Percentiles rank a stretch among this genome's conserved stretches.
Conservation (phyloP, 2,888 invertebrate genomes). For the Diaperis boleti region DNA sequence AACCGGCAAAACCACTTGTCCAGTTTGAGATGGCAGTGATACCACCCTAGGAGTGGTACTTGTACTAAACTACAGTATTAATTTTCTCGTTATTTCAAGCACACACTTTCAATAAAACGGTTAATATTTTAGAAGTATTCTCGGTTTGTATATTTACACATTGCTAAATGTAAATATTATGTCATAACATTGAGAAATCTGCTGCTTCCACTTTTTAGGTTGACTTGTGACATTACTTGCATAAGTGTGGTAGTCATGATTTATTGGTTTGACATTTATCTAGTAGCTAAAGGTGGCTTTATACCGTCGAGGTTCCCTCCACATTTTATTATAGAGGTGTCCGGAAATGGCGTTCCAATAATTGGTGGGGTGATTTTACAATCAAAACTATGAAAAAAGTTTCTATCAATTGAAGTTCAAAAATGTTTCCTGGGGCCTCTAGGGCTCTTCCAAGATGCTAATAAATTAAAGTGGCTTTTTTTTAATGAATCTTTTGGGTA, state of each 20-base stretch:
- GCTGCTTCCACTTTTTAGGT: not conserved
- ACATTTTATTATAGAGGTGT: too few species aligned
- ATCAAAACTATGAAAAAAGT: too few species aligned
- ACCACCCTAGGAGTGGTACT: constrained; percentile 6
- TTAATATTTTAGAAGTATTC: not conserved
- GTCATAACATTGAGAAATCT: constrained; percentile 8
- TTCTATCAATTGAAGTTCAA: too few species aligned
- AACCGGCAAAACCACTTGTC: constrained; percentile 38
- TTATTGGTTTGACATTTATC: not conserved
- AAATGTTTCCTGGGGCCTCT: too few species aligned
- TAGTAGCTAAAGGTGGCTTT: not conserved
- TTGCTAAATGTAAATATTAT: not conserved
- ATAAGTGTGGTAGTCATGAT: constrained; percentile 3
- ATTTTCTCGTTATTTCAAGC: not conserved
- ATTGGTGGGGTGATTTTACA: too few species aligned
- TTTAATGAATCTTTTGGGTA: too few species aligned
- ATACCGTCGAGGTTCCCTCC: not conserved
- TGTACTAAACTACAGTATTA: too few species aligned
- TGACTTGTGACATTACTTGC: not conserved
- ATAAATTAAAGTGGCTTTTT: too few species aligned
- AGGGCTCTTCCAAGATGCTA: too few species aligned
- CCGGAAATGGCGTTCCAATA: too few species aligned
- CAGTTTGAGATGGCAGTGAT: constrained; percentile 5
- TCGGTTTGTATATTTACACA: not conserved
- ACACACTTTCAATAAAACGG: not conserved